Base-by-base conservation (phyloP, 2,888 invertebrate genomes). In the Sarcophaga rosellei region DNA sequence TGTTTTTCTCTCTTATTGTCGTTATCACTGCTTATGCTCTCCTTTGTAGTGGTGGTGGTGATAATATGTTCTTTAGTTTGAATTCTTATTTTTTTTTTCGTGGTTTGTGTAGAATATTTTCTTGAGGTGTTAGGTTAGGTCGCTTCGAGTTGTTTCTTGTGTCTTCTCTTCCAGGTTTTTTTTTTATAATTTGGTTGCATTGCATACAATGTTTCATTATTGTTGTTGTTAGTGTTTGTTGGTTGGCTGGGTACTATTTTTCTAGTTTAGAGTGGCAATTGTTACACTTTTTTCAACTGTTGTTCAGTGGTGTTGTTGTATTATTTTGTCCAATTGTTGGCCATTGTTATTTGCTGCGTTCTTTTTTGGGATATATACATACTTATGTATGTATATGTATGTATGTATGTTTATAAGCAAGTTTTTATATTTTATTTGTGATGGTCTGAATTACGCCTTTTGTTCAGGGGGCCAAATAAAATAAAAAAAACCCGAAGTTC, bases 331-430 rank as follows among this genome's bases (percentile, higher is more conserved):
- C 65, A 83, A 83, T 83, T 85, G 80, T 85, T 77, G 69, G 45
- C 35, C 75, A 70, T 88, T 86, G 84, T 74, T 80, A 73, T 86
- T 79, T 84, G 79, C 77, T 78, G 53, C 75, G 76, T 70, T 78
- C 70, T 78, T 66, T 78, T 8, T 35, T 35, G 35, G 0, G 35
- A 63, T 53, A 72, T 82, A 63, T 69, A 35, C 68, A 57, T 62
- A 62, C 17, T 47, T 17, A 45, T 77, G 35, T 35, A 35, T 8
- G 35, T 35, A 35, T 35, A 35, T 35, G 35, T 10, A 2, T 35
- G 8, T 35, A 35, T 35, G 35, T 10, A 10, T 35, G 35, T 35
- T 35, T 35, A 35, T 35, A 35, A 35, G 35, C 2, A 35, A 69
- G 53, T 69, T 65, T 77, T 61, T 70, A 73, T 78, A 21, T 78